Evolutionary conservation across 2,797 vertebrate genomes (phyloP), one percentile per base, ranked within the genome.

Genomic region (Enteromius radiatus): DNA sequence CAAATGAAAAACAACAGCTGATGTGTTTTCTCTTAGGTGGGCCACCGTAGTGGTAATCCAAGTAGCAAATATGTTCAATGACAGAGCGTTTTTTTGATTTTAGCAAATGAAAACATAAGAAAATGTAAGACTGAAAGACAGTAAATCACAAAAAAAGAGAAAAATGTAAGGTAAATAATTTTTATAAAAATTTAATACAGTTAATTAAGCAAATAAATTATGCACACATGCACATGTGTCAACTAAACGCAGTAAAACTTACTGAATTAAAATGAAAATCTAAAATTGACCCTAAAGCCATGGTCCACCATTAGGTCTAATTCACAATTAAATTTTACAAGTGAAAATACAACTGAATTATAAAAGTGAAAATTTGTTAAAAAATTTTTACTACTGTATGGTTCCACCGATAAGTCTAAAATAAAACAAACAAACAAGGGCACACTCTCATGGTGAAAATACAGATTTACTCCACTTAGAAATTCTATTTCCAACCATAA

Each of bases 261-360:
- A 23, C 0, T 10, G 38, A 88, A 89, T 90, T 90, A 85, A 89
- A 84, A 38, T 38, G 36, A 38, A 38, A 38, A 7, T 38, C 3
- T 3, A 89, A 91, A 87, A 92, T 92, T 91, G 91, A 89, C 86
- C 83, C 19, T 49, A 64, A 81, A 74, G 52, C 1, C 1, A 43
- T 54, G 8, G 21, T n/a, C 21, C 21, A 52, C 6, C 7, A 54
- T 54, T n/a, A 54, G 21, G 52, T 54, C 21, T 54, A 10, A 21
- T n/a, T 54, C 8, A 54, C 21, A 12, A 56, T 56, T 23, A 4
- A 1, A 23, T 54, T 54, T 54, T 54, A 11, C 21, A 54, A 54
- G 3, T n/a, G 19, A 54, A 54, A 52, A 21, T 52, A 52, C 49
- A 52, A 54, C 21, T 54, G 8, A 54, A 54, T 3, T 54, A 4